phyloP scores from a whole-genome alignment of 1,140 invertebrate species.

The Ephestia elutella region DNA sequence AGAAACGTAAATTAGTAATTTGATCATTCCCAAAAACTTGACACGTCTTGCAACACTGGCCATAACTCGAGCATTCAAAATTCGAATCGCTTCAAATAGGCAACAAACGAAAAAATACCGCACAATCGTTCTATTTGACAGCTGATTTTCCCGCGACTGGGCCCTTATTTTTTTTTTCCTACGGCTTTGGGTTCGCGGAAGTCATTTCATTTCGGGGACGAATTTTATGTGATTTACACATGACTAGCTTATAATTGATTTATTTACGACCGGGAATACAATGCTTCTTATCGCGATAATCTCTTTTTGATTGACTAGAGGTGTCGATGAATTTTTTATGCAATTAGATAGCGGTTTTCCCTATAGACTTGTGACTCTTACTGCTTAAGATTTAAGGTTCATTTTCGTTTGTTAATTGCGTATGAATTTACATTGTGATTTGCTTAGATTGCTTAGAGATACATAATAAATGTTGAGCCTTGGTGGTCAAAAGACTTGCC shows the following conservation, averaged over 20 bases:
- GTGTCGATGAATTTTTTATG: slow-evolving; percentile 34
- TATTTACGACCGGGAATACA: slow-evolving; percentile 32
- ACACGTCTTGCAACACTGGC: too few species aligned
- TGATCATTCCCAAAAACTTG: too few species aligned
- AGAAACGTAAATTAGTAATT: too few species aligned
- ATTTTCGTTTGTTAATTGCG: not conserved
- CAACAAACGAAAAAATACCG: not conserved
- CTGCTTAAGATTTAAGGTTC: not conserved
- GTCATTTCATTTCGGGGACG: slow-evolving; percentile 35
- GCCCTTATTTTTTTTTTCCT: slow-evolving; percentile 2
- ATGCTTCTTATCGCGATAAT: slow-evolving; percentile 38
- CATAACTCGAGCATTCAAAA: too few species aligned
- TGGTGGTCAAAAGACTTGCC: slow-evolving; percentile 3
- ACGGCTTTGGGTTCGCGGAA: slow-evolving; percentile 35
- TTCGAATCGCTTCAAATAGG: not conserved
- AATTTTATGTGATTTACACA: slow-evolving; percentile 47
- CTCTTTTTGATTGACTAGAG: slow-evolving; percentile 37
- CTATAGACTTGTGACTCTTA: not conserved
- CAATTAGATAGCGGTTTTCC: slow-evolving; percentile 9
- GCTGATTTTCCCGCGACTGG: slow-evolving; percentile 25
- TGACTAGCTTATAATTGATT: slow-evolving; percentile 47
- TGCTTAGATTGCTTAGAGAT: slow-evolving; percentile 3
- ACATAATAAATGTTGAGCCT: slow-evolving; percentile 6
- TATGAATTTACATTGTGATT: not conserved
- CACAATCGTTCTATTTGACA: slow-evolving; percentile 26